phyloP scores from a whole-genome alignment of 2,888 invertebrate species.

The Colletes collaris region DNA sequence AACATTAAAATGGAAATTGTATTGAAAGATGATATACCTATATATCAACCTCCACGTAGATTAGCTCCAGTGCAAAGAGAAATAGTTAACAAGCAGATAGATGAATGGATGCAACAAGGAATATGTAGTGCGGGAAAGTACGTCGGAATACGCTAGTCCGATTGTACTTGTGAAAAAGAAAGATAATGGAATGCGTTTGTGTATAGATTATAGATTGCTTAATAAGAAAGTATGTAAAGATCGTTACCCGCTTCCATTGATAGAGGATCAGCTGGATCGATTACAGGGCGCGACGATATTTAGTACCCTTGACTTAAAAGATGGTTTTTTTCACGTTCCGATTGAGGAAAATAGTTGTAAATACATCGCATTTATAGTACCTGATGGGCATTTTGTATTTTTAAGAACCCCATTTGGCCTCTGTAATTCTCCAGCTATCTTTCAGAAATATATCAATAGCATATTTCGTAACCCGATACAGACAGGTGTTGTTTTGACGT shows the following conservation, averaged over 20 bases:
- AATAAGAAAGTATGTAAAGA: background rate
- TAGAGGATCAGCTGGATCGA: no score
- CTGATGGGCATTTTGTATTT: background rate
- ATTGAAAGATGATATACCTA: constrained; percentile 70
- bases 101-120: background rate
- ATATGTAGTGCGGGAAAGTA: background rate
- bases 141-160: background rate
- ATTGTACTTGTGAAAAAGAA: constrained; percentile 1
- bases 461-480: background rate
- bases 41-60: constrained; percentile 65
- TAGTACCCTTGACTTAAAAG: background rate
- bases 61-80: background rate
- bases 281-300: background rate
- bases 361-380: background rate
- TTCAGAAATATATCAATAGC: background rate
- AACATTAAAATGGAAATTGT: constrained; percentile 67
- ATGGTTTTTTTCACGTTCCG: no score
- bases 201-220: constrained; percentile 41
- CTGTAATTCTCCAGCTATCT: background rate
- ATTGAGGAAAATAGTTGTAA: no score
- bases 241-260: background rate
- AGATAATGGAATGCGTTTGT: background rate
- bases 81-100: background rate
- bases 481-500: background rate
- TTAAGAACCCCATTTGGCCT: background rate